Conservation (phyloP, 2,113 vertebrate species). For the Tupaia tana region DNA sequence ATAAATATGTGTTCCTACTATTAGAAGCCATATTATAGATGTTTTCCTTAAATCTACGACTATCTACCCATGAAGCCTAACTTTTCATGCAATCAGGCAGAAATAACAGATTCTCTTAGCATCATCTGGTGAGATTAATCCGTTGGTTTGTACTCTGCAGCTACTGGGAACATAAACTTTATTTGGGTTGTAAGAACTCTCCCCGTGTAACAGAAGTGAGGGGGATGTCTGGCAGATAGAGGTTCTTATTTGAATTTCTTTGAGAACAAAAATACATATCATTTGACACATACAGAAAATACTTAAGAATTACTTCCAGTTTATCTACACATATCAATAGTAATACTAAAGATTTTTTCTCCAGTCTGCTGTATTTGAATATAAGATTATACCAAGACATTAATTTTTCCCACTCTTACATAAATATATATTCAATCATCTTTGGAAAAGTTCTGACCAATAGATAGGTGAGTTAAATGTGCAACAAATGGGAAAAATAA, state of each 20-base stretch:
- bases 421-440: not conserved
- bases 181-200: slow-evolving; percentile 37
- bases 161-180: slow-evolving; percentile 18
- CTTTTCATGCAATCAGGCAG: not conserved
- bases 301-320: not conserved
- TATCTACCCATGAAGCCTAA: not conserved
- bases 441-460: not conserved
- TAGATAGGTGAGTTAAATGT: not conserved
- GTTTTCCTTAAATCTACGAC: not conserved
- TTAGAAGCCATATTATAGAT: not conserved
- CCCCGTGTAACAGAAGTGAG: not conserved
- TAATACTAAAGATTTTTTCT: not conserved
- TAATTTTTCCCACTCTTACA: not conserved
- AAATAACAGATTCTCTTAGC: slow-evolving; percentile 40
- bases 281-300: not conserved
- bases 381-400: not conserved
- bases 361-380: not conserved
- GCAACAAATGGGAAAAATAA: not conserved
- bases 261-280: slow-evolving; percentile 2
- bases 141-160: not conserved
- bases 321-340: not conserved
- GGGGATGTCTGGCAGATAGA: slow-evolving; percentile 48
- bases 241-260: slow-evolving; percentile 19
- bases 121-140: slow-evolving; percentile 41
- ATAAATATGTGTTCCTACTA: not conserved